Evolutionary conservation across 2,113 vertebrate species (phyloP), one percentile per base, ranked within the genome.

Genomic region (Peucedramus taeniatus): DNA sequence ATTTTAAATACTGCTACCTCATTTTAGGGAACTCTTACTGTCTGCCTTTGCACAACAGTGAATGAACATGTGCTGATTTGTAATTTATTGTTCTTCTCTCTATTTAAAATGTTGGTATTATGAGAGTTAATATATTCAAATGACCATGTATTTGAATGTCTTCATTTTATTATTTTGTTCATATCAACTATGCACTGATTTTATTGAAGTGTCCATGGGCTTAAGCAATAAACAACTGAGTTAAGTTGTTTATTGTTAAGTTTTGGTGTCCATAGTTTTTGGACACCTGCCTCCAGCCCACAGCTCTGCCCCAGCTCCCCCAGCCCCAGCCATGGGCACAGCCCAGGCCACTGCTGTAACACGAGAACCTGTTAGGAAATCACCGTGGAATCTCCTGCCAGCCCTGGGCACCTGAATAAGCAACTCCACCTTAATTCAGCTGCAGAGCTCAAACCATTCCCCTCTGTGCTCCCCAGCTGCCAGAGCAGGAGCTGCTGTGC

Each of bases 11-110:
- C 59, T 94, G 88, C 98, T 98, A 98, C 97, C 98, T 98, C 97
- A 97, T 76, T 56, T 40, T 47, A 81, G 44, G 61, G 70, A 89
- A 28, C 35, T 45, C 1, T 60, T 33, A n/a, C 3, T 65, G 45
- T 66, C 88, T 37, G 79, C 83, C 86, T 94, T 77, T 76, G 80
- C 88, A 57, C 7, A n/a, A 39, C 53, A 75, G 60, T 30, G 11
- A 64, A 23, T 10, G 66, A 56, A 54, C 27, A 31, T 64, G 81
- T 86, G 61, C 83, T 72, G 68, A 93, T 16, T 12, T 10, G 3
- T 98, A 98, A 98, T 96, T 98, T 98, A 98, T 98, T 98, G 37
- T 92, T 93, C 82, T 91, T 68, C 63, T 50, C 74, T 83, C 50
- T 98, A 98, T 98, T 98, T 98, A 98, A 98, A 82, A 9, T 82